Percentiles rank a stretch among this genome's conserved stretches.
These are phyloP conservation scores for Littorina saxatilis DNA, from an alignment of 1,140 invertebrate genomes.

Conservation along the genomic window DNA sequence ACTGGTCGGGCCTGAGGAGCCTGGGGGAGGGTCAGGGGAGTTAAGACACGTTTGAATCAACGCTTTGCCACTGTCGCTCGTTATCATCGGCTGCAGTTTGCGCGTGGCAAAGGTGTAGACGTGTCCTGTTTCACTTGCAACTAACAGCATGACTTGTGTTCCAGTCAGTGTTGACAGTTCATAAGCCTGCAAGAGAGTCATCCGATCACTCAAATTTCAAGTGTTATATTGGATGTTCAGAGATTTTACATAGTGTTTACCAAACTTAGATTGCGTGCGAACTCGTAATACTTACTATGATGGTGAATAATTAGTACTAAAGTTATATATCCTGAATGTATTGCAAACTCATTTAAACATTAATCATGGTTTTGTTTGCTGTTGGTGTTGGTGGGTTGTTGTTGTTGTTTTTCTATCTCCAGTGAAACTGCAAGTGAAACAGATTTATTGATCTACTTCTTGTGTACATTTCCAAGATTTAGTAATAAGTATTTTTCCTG, in stretches of 20 bases:
- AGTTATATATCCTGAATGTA: neutral
- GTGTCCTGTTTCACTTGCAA: constrained; percentile 83
- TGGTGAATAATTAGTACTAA: no score
- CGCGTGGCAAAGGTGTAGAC: constrained; percentile 99
- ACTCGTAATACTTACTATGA: no score
- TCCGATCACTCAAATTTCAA: no score
- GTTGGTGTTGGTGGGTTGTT: no score
- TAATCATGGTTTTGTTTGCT: neutral
- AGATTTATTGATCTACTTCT: no score
- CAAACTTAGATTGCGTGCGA: no score
- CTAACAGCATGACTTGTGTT: constrained; percentile 89
- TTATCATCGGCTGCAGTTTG: constrained; percentile 99
- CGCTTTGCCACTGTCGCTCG: constrained; percentile 97
- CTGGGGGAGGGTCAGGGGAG: constrained; percentile 91
- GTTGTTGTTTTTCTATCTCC: no score
- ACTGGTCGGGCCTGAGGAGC: constrained; percentile 76
- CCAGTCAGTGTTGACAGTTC: constrained; percentile 99
- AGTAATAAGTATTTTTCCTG: no score
- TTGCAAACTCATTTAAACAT: neutral
- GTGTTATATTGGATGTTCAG: no score
- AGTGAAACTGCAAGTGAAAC: no score
- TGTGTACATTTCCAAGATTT: no score
- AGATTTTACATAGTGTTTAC: no score
- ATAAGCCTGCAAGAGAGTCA: constrained; percentile 92
- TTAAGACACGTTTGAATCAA: constrained; percentile 99